Evolutionary conservation across 1,140 invertebrate species (phyloP), one percentile per base, ranked within the genome.

Genomic region (Lepidurus packardi): DNA sequence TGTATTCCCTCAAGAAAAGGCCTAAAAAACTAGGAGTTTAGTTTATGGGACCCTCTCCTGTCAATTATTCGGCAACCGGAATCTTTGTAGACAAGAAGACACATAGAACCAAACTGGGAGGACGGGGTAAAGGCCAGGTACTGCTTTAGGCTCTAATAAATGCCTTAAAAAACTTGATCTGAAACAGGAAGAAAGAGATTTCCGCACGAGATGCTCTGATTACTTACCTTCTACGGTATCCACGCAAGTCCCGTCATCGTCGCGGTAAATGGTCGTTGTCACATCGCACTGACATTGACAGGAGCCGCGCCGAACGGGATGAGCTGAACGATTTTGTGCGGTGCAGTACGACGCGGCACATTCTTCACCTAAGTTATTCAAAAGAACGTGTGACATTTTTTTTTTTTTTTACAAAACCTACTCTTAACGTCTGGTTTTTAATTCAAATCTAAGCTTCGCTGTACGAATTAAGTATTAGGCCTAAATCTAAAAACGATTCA

Each of bases 191-290:
- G 9, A 16, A 9, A 9, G 21, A 9, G 21, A 16, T 3, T 65
- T 65, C 21, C 6, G 53, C n/a, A 16, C 11, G 43, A 73, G 65
- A 78, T 44, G 11, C 75, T 73, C 41, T 7, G 65, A 11, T 21
- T 74, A 84, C 86, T 88, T 83, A 92, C 91, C 91, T 81, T 90
- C 88, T 79, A 92, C 89, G 81, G 91, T 89, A 82, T 90, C 89
- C 78, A 92, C 90, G 83, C 91, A 92, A 81, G 91, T 89, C 75
- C 87, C 86, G 75, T 90, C 83, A 83, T 92, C 91, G 83, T 92
- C 91, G 53, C 91, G 87, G 85, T 91, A 92, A 65, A 90, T 87
- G 6, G 88, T 89, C 10, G 89, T 81, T 76, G 88, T 87, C 6
- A 85, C 82, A 80, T 89, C 87, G 81, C 91, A 92, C 79, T 90